These are phyloP conservation scores for Venustoraphidia nigricollis DNA, from an alignment of 2,888 invertebrate species.

Conservation along the genomic window DNA sequence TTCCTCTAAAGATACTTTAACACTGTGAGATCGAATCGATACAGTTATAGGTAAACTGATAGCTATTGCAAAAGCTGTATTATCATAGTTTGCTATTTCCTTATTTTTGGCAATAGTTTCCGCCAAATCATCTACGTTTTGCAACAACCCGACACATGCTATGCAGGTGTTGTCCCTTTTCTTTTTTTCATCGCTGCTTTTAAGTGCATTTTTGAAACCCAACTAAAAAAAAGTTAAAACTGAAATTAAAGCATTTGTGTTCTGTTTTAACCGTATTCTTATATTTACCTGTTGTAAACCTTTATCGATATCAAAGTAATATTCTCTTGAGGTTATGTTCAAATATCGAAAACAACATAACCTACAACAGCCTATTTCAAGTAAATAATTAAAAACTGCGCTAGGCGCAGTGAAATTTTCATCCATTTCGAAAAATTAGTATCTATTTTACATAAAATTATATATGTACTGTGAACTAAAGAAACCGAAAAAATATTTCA, in stretches of 20 bases:
- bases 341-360: constrained; percentile 53
- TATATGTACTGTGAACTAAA: too few relatives aligned
- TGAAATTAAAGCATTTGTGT: not conserved
- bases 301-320: constrained; percentile 34
- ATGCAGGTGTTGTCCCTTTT: constrained; percentile 40
- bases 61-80: constrained; percentile 47
- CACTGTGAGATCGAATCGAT: constrained; percentile 47
- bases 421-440: too few relatives aligned
- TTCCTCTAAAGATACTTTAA: constrained; percentile 39
- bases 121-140: constrained; percentile 36
- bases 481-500: too few relatives aligned
- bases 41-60: constrained; percentile 55
- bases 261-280: not conserved
- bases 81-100: constrained; percentile 41
- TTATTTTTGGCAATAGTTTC: constrained; percentile 34
- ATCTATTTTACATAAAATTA: too few relatives aligned
- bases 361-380: constrained; percentile 45
- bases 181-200: constrained; percentile 24
- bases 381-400: constrained; percentile 32
- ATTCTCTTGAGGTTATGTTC: constrained; percentile 37
- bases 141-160: constrained; percentile 58
- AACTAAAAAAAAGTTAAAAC: constrained; percentile 9
- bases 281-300: constrained; percentile 33
- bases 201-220: constrained; percentile 5
- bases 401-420: constrained; percentile 14